A percentile compares a stretch with the other conserved stretches of the same genome.
phyloP scores from a whole-genome alignment of 35 echinoderm and acorn worm species.

The Acanthaster planci region DNA sequence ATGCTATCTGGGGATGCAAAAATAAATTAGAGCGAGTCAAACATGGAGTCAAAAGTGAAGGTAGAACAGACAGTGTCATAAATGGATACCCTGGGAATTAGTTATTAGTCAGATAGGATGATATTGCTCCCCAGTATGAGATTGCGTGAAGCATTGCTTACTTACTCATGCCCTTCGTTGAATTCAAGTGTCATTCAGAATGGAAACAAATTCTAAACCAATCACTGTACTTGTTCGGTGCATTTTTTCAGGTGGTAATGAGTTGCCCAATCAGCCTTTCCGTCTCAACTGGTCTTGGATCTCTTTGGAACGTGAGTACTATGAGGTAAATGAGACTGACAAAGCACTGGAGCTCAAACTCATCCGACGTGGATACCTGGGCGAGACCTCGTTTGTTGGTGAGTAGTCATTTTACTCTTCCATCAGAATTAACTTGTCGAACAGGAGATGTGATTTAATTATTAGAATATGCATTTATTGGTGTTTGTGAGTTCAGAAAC shows the following conservation, averaged over 20 bases:
- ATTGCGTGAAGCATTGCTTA: no score
- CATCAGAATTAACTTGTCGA: no score
- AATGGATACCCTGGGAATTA: neutral
- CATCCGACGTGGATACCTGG: conserved; percentile 85
- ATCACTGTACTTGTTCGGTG: neutral
- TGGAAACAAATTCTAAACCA: neutral
- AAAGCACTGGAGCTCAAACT: conserved; percentile 68
- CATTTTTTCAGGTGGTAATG: conserved; percentile 70
- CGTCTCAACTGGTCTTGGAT: conserved; percentile 98
- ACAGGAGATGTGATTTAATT: no score
- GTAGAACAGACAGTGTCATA: neutral
- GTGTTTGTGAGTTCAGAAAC: no score
- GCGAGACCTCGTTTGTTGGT: conserved; percentile 99
- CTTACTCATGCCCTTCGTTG: no score
- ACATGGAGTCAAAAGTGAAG: no score
- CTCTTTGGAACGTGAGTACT: conserved; percentile 91
- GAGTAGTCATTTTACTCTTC: no score
- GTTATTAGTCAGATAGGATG: neutral
- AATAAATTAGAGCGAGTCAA: no score
- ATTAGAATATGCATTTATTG: no score
- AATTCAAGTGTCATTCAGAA: no score
- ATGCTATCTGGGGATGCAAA: no score
- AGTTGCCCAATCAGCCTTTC: conserved; percentile 82
- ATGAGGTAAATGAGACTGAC: conserved; percentile 92
- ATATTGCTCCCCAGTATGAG: neutral